Evolutionary conservation across 53 echinoderm and acorn worm genomes (phyloP).

Genomic region (Holothuria scabra): DNA sequence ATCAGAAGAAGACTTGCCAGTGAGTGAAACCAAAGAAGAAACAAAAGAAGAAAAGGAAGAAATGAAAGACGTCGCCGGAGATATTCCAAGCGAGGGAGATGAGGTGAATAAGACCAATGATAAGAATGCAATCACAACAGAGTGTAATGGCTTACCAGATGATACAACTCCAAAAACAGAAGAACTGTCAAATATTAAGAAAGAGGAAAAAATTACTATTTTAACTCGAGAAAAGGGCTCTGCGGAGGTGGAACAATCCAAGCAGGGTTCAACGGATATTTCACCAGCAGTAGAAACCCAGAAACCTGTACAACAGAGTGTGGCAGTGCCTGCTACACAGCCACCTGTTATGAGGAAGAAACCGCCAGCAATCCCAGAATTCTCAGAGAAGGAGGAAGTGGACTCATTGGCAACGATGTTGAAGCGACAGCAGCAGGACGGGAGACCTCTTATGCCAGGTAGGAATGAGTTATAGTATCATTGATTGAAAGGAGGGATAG

Average conservation of each 20-base stretch:
- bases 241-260: neutral
- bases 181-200: neutral
- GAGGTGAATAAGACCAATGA: neutral
- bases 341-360: conserved; percentile 1
- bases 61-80: no score
- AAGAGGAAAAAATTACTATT: conserved; percentile 24
- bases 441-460: conserved; percentile 31
- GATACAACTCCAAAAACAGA: conserved; percentile 2
- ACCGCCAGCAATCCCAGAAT: conserved; percentile 37
- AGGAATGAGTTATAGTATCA: no score
- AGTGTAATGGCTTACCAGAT: conserved; percentile 2
- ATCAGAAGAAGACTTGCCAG: neutral
- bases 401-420: conserved; percentile 37
- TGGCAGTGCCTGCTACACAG: neutral
- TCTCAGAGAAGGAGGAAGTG: conserved; percentile 40
- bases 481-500: no score
- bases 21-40: neutral
- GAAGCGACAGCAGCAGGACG: conserved; percentile 40
- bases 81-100: neutral
- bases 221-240: conserved; percentile 21
- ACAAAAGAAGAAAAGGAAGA: conserved; percentile 1
- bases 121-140: neutral
- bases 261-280: neutral
- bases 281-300: neutral
- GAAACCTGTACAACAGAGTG: neutral